A percentile compares a stretch with the other conserved stretches of the same genome.
Conservation (phyloP, 2,113 vertebrate species). For the Pollachius pollachius region DNA sequence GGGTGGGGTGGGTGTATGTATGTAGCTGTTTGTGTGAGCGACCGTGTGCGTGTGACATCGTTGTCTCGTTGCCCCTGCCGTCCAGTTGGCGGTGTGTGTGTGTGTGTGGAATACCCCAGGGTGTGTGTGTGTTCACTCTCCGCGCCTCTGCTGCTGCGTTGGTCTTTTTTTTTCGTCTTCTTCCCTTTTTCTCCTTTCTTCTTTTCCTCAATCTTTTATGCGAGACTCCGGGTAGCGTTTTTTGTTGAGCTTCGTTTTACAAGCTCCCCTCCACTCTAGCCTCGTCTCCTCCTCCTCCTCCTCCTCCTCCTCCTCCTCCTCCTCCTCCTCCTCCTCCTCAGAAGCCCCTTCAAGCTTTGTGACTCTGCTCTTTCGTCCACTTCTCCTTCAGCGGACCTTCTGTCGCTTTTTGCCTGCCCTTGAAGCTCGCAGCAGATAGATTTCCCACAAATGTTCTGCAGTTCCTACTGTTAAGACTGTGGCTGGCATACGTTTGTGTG, state of each 20-base stretch:
- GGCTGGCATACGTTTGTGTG: constrained; percentile 8
- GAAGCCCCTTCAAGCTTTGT: constrained; percentile 23
- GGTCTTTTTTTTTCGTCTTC: too few relatives aligned
- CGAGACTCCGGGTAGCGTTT: constrained; percentile 26
- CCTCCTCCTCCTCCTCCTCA: constrained; percentile 11
- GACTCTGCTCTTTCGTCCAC: constrained; percentile 34
- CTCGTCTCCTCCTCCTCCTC: not conserved
- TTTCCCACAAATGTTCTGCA: constrained; percentile 31
- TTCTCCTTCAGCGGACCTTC: constrained; percentile 28
- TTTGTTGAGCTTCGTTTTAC: constrained; percentile 42
- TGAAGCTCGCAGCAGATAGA: constrained; percentile 22
- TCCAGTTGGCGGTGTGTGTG: too few relatives aligned
- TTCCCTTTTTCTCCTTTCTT: too few relatives aligned
- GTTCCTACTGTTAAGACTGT: not conserved
- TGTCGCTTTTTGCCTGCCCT: not conserved
- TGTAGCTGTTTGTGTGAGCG: too few relatives aligned
- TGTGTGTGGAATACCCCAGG: too few relatives aligned
- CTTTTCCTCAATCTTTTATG: constrained; percentile 2
- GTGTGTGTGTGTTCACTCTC: too few relatives aligned
- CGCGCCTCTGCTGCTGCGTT: too few relatives aligned
- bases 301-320: constrained; percentile 7
- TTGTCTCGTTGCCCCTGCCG: too few relatives aligned
- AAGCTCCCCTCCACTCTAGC: not conserved
- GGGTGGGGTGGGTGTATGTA: constrained; percentile 26
- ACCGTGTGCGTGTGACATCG: too few relatives aligned